A percentile compares a stretch with the other conserved stretches of the same genome.
Evolutionary conservation across 2,113 vertebrate genomes (phyloP).

Genomic region (Cepphus grylle): DNA sequence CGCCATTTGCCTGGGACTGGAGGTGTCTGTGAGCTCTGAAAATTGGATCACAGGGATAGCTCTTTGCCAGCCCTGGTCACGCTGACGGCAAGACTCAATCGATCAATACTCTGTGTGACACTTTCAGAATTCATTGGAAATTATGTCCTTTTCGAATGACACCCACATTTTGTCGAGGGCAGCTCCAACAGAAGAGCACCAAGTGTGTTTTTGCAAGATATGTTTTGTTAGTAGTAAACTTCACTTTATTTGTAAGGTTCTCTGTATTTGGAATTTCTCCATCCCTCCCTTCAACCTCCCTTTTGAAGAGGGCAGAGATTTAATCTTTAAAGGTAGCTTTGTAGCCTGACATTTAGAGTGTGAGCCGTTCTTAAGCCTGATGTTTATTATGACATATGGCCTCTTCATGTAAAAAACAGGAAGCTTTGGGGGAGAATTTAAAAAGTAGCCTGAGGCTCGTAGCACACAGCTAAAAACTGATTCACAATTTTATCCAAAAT

Average conservation of each 20-base stretch:
- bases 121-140: constrained; percentile 79
- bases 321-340: constrained; percentile 67
- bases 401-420: constrained; percentile 51
- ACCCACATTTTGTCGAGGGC: constrained; percentile 73
- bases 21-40: constrained; percentile 88
- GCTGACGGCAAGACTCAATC: constrained; percentile 85
- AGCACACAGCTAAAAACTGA: neutral
- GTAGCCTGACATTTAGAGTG: constrained; percentile 70
- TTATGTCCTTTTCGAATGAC: constrained; percentile 78
- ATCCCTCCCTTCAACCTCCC: constrained; percentile 14
- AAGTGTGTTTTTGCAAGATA: constrained; percentile 66
- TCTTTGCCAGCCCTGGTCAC: constrained; percentile 79
- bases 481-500: constrained; percentile 56
- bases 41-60: constrained; percentile 90
- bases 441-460: constrained; percentile 23
- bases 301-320: constrained; percentile 67
- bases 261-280: constrained; percentile 49
- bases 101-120: constrained; percentile 86
- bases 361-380: constrained; percentile 47
- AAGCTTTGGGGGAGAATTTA: constrained; percentile 56
- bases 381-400: constrained; percentile 54
- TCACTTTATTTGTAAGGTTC: constrained; percentile 53
- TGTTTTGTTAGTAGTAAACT: constrained; percentile 62
- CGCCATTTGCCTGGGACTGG: constrained; percentile 74
- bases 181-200: constrained; percentile 56